Evolutionary conservation across 2,797 vertebrate genomes (phyloP).

Genomic region (Enteromius paludinosus): DNA sequence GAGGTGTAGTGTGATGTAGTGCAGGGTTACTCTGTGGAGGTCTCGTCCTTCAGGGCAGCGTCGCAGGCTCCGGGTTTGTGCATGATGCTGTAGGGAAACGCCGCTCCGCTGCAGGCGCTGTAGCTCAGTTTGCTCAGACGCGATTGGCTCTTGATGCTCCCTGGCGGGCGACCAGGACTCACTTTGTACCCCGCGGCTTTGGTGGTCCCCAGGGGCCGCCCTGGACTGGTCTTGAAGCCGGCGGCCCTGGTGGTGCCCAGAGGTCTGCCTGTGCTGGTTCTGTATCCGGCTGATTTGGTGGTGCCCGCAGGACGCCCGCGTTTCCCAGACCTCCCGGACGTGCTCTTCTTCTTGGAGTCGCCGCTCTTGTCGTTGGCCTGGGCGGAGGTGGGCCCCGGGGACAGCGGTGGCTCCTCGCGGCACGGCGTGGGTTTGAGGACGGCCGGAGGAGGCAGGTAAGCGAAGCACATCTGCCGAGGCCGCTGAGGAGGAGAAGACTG

Average conservation of each 20-base stretch:
- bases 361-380: conserved; percentile 84
- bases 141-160: conserved; percentile 97
- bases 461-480: conserved; percentile 76
- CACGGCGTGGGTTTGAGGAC: conserved; percentile 89
- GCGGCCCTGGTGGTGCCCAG: conserved; percentile 97
- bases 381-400: conserved; percentile 75
- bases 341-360: conserved; percentile 94
- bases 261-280: conserved; percentile 97
- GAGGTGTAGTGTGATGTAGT: background rate
- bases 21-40: conserved; percentile 79
- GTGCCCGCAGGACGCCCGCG: conserved; percentile 93
- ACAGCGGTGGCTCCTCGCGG: conserved; percentile 78
- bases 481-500: conserved; percentile 75
- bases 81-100: conserved; percentile 91
- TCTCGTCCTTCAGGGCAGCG: conserved; percentile 86
- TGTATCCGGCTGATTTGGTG: conserved; percentile 96
- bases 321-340: conserved; percentile 88
- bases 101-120: conserved; percentile 85
- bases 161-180: conserved; percentile 95
- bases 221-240: conserved; percentile 98
- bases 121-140: conserved; percentile 94
- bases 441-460: conserved; percentile 71
- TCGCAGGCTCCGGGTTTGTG: conserved; percentile 90
- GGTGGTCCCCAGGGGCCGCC: conserved; percentile 94
- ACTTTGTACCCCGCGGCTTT: conserved; percentile 98